Evolutionary conservation across 2,797 vertebrate genomes (phyloP).

Genomic region (Sphenodon punctatus): DNA sequence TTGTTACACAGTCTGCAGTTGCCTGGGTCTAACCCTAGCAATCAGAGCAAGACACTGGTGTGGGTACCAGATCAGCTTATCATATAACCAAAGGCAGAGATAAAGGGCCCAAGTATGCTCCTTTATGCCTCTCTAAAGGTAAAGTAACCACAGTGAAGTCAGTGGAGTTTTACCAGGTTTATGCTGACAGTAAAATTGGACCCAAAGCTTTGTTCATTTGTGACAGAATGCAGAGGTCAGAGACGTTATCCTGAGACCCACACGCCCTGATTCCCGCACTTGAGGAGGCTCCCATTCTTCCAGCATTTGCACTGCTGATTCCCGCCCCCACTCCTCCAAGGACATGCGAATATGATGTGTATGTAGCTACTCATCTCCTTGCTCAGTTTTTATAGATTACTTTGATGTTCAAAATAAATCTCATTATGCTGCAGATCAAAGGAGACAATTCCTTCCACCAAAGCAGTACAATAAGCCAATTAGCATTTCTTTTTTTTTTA

Average conservation of each 20-base stretch:
- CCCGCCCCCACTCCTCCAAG: slow-evolving; percentile 24
- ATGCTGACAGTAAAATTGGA: neutral
- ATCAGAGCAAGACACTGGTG: too few species aligned
- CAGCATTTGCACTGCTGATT: slow-evolving; percentile 44
- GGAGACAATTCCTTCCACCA: slow-evolving; percentile 60
- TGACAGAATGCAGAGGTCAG: slow-evolving; percentile 44
- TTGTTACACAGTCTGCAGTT: too few species aligned
- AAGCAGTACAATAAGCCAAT: slow-evolving; percentile 60
- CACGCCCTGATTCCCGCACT: slow-evolving; percentile 10
- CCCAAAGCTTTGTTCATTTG: slow-evolving; percentile 5
- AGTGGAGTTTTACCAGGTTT: slow-evolving; percentile 14
- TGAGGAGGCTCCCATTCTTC: slow-evolving; percentile 19
- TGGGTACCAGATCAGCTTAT: neutral
- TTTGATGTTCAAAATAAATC: slow-evolving; percentile 75
- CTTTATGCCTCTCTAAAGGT: neutral
- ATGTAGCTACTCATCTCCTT: slow-evolving; percentile 48
- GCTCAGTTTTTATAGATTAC: slow-evolving; percentile 63
- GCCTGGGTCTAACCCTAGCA: too few species aligned
- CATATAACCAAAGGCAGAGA: neutral
- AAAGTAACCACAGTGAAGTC: neutral
- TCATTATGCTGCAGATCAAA: slow-evolving; percentile 71
- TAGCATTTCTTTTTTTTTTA: slow-evolving; percentile 30
- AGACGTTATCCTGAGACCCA: neutral
- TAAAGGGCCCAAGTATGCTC: neutral
- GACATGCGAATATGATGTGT: slow-evolving; percentile 35